Evolutionary conservation across 1,140 invertebrate genomes (phyloP).

Genomic region (Portunus trituberculatus): DNA sequence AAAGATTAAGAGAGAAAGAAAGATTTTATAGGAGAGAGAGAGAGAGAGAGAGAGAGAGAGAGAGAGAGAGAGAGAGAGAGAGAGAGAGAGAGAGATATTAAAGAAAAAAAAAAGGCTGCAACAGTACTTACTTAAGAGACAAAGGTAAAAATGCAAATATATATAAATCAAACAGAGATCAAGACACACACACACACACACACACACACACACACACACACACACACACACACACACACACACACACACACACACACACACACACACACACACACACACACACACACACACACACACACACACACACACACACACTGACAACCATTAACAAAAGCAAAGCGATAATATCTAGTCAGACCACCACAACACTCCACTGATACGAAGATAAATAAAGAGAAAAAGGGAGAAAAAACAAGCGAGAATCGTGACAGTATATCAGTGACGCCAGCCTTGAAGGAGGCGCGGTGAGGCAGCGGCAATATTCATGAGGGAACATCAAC

Average conservation of each 20-base stretch:
- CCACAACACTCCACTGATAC: not conserved
- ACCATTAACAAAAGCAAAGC: not conserved
- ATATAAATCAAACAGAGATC: not conserved
- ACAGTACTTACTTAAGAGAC: not conserved
- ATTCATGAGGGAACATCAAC: not conserved
- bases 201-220: constrained; percentile 41
- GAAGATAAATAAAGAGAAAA: not conserved
- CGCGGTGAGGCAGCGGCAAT: too few relatives aligned
- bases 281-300: constrained; percentile 39
- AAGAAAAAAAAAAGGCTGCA: not conserved
- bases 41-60: not conserved
- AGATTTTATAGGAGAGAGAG: not conserved
- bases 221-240: constrained; percentile 36
- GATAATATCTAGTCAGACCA: too few relatives aligned
- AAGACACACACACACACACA: not conserved
- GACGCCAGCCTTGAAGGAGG: too few relatives aligned
- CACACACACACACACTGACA: constrained; percentile 8
- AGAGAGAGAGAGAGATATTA: not conserved
- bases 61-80: constrained; percentile 44
- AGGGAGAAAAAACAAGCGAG: not conserved
- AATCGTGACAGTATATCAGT: not conserved
- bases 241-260: constrained; percentile 42
- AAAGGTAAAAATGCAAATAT: not conserved
- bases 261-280: constrained; percentile 43
- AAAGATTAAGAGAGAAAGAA: not conserved